Percentiles rank a stretch among this genome's conserved stretches.
Evolutionary conservation across 2,797 vertebrate genomes (phyloP).

Genomic region (Microctenopoma lineatum): DNA sequence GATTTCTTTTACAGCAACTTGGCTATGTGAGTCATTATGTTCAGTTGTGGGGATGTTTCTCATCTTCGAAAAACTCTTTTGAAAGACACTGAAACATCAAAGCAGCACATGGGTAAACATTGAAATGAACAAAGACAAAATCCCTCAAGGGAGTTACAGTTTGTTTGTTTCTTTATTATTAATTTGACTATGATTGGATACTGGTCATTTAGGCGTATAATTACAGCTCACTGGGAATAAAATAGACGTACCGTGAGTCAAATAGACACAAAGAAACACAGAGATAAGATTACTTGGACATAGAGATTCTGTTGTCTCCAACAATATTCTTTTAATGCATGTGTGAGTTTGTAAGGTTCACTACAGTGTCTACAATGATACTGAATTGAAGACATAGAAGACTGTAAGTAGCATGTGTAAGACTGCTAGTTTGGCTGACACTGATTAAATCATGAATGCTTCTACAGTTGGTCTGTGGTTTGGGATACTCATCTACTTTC

Average conservation of each 20-base stretch:
- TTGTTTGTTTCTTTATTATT: conserved; percentile 2
- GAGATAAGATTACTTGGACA: not conserved
- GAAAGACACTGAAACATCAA: conserved; percentile 6
- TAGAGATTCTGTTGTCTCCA: not conserved
- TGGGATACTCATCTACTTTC: not conserved
- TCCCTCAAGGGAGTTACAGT: not conserved
- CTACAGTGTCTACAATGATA: not conserved
- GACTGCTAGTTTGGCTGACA: not conserved
- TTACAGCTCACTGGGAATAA: conserved; percentile 3
- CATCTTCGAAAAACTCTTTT: not conserved
- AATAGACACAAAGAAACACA: not conserved
- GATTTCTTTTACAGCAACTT: conserved; percentile 9
- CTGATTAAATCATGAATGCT: not conserved
- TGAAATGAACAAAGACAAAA: conserved; percentile 9
- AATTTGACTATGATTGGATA: conserved; percentile 10
- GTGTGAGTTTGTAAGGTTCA: not conserved
- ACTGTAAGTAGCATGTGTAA: not conserved
- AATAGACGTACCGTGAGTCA: not conserved
- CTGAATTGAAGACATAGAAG: too few relatives aligned
- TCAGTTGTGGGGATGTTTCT: not conserved
- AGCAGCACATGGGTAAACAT: not conserved
- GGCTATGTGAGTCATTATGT: conserved; percentile 11
- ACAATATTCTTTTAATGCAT: not conserved
- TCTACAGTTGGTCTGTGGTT: not conserved
- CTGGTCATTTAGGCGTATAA: conserved; percentile 1